These are phyloP conservation scores for Cerastis leucographa DNA, from an alignment of 2,888 invertebrate species.

Conservation along the genomic window DNA sequence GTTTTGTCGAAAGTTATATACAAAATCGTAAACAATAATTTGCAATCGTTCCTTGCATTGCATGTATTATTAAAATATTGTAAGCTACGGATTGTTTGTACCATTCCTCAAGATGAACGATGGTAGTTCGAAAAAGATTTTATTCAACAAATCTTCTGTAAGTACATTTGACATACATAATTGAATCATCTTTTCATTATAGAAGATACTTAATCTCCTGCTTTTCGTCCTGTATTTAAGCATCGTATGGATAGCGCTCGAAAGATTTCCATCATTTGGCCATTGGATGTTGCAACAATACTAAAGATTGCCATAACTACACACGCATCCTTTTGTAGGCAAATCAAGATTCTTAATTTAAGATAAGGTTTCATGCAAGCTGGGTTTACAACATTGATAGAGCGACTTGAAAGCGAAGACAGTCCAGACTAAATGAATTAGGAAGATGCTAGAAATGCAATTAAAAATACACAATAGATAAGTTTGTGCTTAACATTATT, in stretches of 20 bases:
- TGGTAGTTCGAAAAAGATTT: constrained; percentile 82
- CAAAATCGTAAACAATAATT: constrained; percentile 33
- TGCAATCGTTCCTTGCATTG: not conserved
- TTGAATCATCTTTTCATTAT: not conserved
- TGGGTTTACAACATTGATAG: not conserved
- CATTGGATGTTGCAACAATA: constrained; percentile 14
- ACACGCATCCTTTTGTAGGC: not conserved
- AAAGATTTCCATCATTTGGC: not conserved
- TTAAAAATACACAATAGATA: not conserved
- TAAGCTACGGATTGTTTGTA: not conserved
- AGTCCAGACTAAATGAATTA: not conserved
- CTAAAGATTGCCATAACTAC: not conserved
- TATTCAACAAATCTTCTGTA: constrained; percentile 90
- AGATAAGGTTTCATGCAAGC: not conserved
- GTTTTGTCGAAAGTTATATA: constrained; percentile 3
- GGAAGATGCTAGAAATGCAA: not conserved
- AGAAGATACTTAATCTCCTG: not conserved
- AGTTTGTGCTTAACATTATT: not conserved
- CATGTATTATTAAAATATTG: not conserved
- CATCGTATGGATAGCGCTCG: not conserved
- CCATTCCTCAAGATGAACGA: constrained; percentile 78
- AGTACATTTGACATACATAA: constrained; percentile 64
- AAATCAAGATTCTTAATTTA: not conserved
- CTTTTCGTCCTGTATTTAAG: too few species aligned
- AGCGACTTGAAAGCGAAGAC: not conserved